Conservation (phyloP, 2,888 invertebrate species). For the Clusia tigrina region DNA sequence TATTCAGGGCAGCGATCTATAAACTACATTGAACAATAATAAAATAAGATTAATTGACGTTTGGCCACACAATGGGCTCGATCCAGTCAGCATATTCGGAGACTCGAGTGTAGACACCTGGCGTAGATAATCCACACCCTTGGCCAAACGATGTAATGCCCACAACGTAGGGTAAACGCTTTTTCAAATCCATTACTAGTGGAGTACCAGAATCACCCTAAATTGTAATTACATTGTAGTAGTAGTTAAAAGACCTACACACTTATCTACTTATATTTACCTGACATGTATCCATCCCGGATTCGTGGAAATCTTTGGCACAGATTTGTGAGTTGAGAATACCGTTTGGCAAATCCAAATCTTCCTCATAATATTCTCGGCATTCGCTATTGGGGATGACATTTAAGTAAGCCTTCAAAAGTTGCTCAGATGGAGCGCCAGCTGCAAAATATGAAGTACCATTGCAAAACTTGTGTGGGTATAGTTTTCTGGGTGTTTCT, state of each 20-base stretch:
- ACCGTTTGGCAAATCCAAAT: constrained; percentile 36
- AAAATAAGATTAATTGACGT: too few relatives aligned
- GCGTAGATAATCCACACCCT: constrained; percentile 30
- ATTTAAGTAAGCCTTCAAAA: neutral
- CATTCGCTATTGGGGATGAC: neutral
- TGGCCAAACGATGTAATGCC: constrained; percentile 38
- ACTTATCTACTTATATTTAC: constrained; percentile 9
- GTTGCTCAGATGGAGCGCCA: neutral
- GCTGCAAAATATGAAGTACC: too few relatives aligned
- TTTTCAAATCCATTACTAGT: neutral
- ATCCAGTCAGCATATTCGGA: constrained; percentile 36
- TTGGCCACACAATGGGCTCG: constrained; percentile 34
- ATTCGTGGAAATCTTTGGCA: constrained; percentile 43
- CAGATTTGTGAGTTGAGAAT: constrained; percentile 49
- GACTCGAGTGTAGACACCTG: constrained; percentile 36
- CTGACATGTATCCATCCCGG: constrained; percentile 38
- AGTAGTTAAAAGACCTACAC: too few relatives aligned
- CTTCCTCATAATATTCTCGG: neutral
- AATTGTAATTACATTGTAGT: constrained; percentile 41
- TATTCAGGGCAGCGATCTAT: too few relatives aligned
- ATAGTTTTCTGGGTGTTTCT: too few relatives aligned
- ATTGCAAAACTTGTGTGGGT: too few relatives aligned
- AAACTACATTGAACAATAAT: too few relatives aligned
- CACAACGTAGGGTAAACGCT: constrained; percentile 25
- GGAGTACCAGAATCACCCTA: constrained; percentile 22